phyloP scores from a whole-genome alignment of 2,888 invertebrate genomes.

The Tanytarsus gracilentus region DNA sequence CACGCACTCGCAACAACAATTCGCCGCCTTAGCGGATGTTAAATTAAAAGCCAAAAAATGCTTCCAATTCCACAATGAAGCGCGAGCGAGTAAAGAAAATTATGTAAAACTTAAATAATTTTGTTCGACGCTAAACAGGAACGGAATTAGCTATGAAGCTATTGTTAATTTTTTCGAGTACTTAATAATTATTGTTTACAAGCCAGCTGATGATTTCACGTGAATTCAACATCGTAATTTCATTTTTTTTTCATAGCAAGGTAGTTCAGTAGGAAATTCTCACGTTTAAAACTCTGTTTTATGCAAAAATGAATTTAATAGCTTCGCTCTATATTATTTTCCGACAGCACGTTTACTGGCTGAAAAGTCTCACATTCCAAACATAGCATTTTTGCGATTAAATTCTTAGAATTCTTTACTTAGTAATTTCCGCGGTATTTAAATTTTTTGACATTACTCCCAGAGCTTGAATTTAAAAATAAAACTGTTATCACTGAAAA shows the following conservation, averaged over 20 bases:
- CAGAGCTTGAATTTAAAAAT: too few relatives aligned
- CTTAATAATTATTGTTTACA: conserved; percentile 9
- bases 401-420: too few relatives aligned
- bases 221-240: background rate
- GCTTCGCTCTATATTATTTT: conserved; percentile 8
- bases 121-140: conserved; percentile 13
- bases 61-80: background rate
- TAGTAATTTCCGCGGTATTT: too few relatives aligned
- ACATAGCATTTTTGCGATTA: too few relatives aligned
- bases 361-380: too few relatives aligned
- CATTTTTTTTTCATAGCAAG: background rate
- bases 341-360: too few relatives aligned
- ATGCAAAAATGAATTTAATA: conserved; percentile 8
- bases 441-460: too few relatives aligned
- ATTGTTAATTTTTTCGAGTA: conserved; percentile 22
- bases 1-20: background rate
- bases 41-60: conserved; percentile 11
- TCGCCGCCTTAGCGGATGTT: conserved; percentile 17
- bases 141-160: conserved; percentile 2
- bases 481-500: too few relatives aligned
- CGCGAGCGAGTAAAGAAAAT: too few relatives aligned
- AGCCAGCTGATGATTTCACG: background rate
- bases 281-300: conserved; percentile 12
- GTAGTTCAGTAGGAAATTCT: conserved; percentile 7
- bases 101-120: conserved; percentile 3